Evolutionary conservation across 2,113 vertebrate genomes (phyloP), one percentile per base, ranked within the genome.

Genomic region (Pimephales promelas): DNA sequence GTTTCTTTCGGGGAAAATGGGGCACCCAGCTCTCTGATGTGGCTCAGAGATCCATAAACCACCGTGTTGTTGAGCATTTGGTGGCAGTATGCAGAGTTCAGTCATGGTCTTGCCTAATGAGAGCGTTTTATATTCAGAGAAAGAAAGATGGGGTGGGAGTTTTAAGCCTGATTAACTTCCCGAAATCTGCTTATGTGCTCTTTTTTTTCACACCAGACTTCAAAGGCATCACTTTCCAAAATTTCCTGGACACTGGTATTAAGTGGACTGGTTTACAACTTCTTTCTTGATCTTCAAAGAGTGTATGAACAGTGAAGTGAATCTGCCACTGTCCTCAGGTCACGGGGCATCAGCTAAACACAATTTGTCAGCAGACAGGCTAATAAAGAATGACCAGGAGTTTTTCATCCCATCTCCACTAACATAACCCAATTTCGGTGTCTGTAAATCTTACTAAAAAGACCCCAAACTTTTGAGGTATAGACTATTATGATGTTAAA

Each of bases 331-430:
- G 75, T 66, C 81, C 73, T 49, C 82, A 87, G 89, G 89, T 91
- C 89, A 92, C 87, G 84, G 88, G 89, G 88, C 70, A 70, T 54
- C 82, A 59, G 84, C 62, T 78, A 52, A 91, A 89, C 85, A 85
- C 45, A 82, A 85, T 88, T 85, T 76, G 88, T 89, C 74, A 54
- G 88, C 84, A 85, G 82, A 86, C 85, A 70, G 88, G 87, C 80
- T 86, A 90, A 91, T 92, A 90, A 91, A 89, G 83, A 92, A 84
- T 90, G 92, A 87, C 45, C 75, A 84, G 86, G 83, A 88, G 79
- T 79, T 40, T 40, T 40, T 40, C 8, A 40, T 40, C 36, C 7
- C 8, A 40, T 40, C 36, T 2, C 28, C 36, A 40, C 36, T 7
- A 8, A 40, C 36, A 40, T 40, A 1, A 40, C 36, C 36, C 40